Conservation (phyloP, 2,797 vertebrate species). For the Monodelphis domestica region DNA sequence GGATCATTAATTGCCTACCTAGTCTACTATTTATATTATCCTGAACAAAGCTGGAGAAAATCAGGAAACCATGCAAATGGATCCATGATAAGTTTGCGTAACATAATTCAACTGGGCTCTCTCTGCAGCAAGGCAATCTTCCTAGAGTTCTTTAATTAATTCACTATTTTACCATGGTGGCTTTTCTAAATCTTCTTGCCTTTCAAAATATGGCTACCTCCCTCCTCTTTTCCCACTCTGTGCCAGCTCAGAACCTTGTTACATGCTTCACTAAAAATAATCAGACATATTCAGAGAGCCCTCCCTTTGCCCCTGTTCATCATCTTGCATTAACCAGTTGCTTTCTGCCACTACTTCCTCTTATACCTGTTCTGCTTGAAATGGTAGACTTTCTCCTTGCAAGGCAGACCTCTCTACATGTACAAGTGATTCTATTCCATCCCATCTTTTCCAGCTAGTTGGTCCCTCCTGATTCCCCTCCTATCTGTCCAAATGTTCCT, state of each 20-base stretch:
- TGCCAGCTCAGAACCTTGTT: neutral
- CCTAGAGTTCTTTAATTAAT: neutral
- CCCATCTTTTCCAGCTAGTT: neutral
- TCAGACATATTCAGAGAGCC: neutral
- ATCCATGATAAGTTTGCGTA: neutral
- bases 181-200: neutral
- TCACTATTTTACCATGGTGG: neutral
- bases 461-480: neutral
- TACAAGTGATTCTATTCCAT: neutral
- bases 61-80: no score
- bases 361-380: neutral
- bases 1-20: no score
- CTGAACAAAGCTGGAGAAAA: neutral
- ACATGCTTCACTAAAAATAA: neutral
- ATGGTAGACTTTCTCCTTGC: no score
- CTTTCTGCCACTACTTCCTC: neutral
- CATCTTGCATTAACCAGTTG: neutral
- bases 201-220: neutral
- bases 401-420: neutral
- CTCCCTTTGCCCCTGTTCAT: neutral
- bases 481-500: neutral
- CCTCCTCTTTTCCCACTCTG: neutral
- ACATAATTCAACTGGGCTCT: neutral
- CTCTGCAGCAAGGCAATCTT: neutral
- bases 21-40: neutral